Evolutionary conservation across 2,888 invertebrate species (phyloP), one percentile per base, ranked within the genome.

Genomic region (Microctonus brassicae): DNA sequence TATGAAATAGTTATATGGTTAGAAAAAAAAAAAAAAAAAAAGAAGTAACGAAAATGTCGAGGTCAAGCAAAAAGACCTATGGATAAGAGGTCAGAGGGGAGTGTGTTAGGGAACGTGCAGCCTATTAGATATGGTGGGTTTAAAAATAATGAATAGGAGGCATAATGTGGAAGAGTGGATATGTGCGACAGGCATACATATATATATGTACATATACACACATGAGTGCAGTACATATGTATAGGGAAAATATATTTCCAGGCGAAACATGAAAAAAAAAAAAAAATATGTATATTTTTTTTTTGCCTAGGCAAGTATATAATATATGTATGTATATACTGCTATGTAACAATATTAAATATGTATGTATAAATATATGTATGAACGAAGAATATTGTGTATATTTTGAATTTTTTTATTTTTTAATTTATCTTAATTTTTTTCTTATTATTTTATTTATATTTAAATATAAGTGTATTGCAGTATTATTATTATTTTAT

Each of bases 71-170:
- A 39, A 70, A 55, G 61, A 70, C 70, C 64, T 71, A 71, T 70
- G 55, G 70, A 71, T 68, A 60, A 61, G 70, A 67, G 72, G 68
- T 62, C 55, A 60, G 52, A 26, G 53, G 20, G 10, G 13, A 3
- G 47, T 6, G 6, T 33, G 36, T 10, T 5, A 10, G 36, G 1
- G 36, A 3, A 36, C 10, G 36, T 36, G 10, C 10, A 76, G 75
- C 72, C 73, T 73, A 36, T 36, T 73, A 69, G 72, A 61, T 68
- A 61, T 71, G 68, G 57, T 66, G 53, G 74, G 77, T 79, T 81
- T 80, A 81, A 81, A 80, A 80, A 81, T 81, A 79, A 79, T 76
- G 77, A 76, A 36, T 36, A 36, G 36, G 10, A 78, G 78, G 72
- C 80, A 81, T 81, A 79, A 78, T 76, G 75, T 72, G 69, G 72